phyloP scores from a whole-genome alignment of 2,797 vertebrate species.

The Odontamblyopus lacepedii region DNA sequence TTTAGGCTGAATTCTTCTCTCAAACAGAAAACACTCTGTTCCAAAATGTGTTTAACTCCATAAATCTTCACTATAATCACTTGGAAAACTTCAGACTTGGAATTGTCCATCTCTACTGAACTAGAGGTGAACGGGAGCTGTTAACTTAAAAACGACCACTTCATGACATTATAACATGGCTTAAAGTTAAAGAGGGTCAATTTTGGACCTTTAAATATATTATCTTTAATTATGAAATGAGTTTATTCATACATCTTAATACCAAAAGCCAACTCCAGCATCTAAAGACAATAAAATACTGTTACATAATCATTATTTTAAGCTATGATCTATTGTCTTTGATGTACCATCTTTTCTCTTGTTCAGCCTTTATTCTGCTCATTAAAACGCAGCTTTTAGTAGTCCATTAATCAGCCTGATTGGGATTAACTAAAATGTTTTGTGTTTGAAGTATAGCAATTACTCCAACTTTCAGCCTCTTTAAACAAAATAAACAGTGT shows the following conservation, averaged over 20 bases:
- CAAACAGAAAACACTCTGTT: too few species aligned
- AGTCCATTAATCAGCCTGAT: conserved; percentile 4
- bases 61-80: too few species aligned
- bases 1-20: too few species aligned
- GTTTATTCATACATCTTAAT: not conserved
- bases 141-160: too few species aligned
- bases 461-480: conserved; percentile 11
- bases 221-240: not conserved
- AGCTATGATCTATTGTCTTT: not conserved
- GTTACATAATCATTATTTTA: not conserved
- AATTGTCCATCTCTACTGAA: too few species aligned
- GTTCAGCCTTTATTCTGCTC: not conserved
- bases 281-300: not conserved
- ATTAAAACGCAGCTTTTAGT: conserved; percentile 5
- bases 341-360: not conserved
- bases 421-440: conserved; percentile 4
- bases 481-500: not conserved
- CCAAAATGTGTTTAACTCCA: too few species aligned
- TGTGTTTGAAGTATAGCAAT: conserved; percentile 3
- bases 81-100: too few species aligned
- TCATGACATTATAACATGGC: too few species aligned
- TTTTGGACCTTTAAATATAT: not conserved
- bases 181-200: too few species aligned
- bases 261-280: not conserved
- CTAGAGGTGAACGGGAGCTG: too few species aligned